A percentile compares a stretch with the other conserved stretches of the same genome.
These are phyloP conservation scores for Drosophila nigrodunni DNA, from an alignment of 1,140 invertebrate species.

Conservation along the genomic window DNA sequence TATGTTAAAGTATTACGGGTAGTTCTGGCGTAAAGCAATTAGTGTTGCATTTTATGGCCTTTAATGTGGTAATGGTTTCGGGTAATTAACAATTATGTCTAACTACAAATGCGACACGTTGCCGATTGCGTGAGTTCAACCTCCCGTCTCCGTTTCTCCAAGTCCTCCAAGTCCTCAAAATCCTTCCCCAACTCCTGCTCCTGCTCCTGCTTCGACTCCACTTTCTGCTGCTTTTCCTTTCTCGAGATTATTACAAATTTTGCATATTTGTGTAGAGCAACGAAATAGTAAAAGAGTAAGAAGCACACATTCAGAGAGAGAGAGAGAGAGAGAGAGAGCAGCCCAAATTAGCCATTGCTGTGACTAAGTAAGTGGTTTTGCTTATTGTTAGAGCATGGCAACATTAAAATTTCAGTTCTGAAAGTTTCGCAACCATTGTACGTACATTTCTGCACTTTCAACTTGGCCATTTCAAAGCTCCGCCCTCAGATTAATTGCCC, in stretches of 20 bases:
- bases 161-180: neutral
- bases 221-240: constrained; percentile 32
- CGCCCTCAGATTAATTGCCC: constrained; percentile 71
- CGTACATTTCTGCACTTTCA: constrained; percentile 37
- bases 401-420: constrained; percentile 68
- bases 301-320: too few species aligned
- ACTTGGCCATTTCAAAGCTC: constrained; percentile 42
- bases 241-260: constrained; percentile 74
- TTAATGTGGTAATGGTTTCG: constrained; percentile 83
- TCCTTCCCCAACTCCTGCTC: too few species aligned
- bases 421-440: constrained; percentile 52
- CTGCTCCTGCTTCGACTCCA: neutral
- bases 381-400: constrained; percentile 71
- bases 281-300: constrained; percentile 17
- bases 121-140: constrained; percentile 68
- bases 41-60: constrained; percentile 83
- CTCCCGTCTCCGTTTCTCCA: neutral
- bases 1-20: neutral
- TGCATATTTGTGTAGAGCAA: constrained; percentile 70
- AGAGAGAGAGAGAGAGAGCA: constrained; percentile 31
- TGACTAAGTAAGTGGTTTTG: constrained; percentile 77
- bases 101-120: constrained; percentile 82
- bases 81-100: constrained; percentile 83
- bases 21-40: constrained; percentile 74
- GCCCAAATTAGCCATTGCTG: constrained; percentile 67